Evolutionary conservation across 2,888 invertebrate genomes (phyloP).

Genomic region (Anthophora plumipes): DNA sequence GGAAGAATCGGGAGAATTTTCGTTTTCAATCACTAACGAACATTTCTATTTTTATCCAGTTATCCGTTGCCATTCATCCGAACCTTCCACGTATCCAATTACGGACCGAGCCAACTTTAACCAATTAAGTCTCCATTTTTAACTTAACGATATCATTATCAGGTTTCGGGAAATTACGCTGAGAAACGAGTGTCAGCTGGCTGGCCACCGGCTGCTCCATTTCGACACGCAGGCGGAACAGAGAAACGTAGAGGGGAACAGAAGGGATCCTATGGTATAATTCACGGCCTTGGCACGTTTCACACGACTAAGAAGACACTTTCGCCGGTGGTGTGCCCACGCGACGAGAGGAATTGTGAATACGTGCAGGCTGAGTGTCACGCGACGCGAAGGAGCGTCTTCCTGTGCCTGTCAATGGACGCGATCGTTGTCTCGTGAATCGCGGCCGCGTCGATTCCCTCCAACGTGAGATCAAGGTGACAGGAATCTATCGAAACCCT

Average conservation of each 20-base stretch:
- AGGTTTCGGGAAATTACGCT: background rate
- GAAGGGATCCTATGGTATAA: slow-evolving; percentile 1
- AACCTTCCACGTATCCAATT: too few relatives aligned
- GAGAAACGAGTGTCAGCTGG: background rate
- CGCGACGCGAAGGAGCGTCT: slow-evolving; percentile 17
- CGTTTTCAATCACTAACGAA: too few relatives aligned
- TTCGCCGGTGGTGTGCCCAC: slow-evolving; percentile 43
- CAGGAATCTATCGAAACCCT: background rate
- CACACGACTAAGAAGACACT: slow-evolving; percentile 52
- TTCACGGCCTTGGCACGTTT: slow-evolving; percentile 63
- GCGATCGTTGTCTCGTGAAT: slow-evolving; percentile 4
- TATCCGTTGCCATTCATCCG: too few relatives aligned
- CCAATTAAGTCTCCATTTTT: too few relatives aligned
- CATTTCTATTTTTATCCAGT: too few relatives aligned
- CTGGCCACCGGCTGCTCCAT: background rate
- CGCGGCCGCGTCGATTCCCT: background rate
- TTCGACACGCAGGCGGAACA: slow-evolving; percentile 39
- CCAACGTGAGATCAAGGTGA: background rate
- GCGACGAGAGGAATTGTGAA: slow-evolving; percentile 11
- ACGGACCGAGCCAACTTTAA: too few relatives aligned
- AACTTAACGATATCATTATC: too few relatives aligned
- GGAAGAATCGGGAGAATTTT: too few relatives aligned
- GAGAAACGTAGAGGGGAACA: too few relatives aligned
- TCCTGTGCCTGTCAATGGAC: slow-evolving; percentile 15
- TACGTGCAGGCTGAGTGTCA: slow-evolving; percentile 10